Base-by-base conservation (phyloP, 1,140 invertebrate species). In the Drosophila sulfurigaster region DNA sequence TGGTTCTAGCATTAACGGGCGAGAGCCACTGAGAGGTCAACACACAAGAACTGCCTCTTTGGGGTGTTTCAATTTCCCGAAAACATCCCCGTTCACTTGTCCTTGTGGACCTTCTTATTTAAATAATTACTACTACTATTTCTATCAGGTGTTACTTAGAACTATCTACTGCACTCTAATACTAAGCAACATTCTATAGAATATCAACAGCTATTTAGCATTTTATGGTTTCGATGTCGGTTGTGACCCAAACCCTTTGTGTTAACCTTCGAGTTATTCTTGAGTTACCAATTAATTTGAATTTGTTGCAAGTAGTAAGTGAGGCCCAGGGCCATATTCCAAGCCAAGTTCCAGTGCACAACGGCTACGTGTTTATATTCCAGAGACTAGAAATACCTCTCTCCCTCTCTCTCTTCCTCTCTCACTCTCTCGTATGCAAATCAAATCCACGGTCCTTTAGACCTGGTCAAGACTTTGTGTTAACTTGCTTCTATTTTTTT, bases 401-500 rank as follows among this genome's bases (percentile, higher is more conserved):
- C 57, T 41, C 65, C 51, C 74, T 45, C 41, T 57, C 73, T 59
- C 20, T 52, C 32, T 70, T 15, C 48, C 76, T 58, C 56, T 60
- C 70, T 45, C 57, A 25, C 32, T 56, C 35, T 45, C 25, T 71
- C 32, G 57, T 74, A 91, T 88, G 89, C 81, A 89, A 91, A 91
- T 90, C 79, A 85, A 80, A 88, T 62, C 62, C 82, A 70, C 74
- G 81, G 75, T 76, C 75, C 63, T 83, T 82, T 83, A 86, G 85
- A 90, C 80, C 79, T 91, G 85, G 89, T 90, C 82, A 87, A 91
- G 77, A 81, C 78, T 79, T 73, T 60, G 59, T 65, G 77, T 75
- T 75, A 51, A 86, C 64, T 72, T 72, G 83, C 25, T 52, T 52
- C 51, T 52, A 52, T 52, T 30, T 82, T 59, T 69, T 67, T 62